Evolutionary conservation across 1,140 invertebrate genomes (phyloP), one percentile per base, ranked within the genome.

Genomic region (Saccostrea echinata): DNA sequence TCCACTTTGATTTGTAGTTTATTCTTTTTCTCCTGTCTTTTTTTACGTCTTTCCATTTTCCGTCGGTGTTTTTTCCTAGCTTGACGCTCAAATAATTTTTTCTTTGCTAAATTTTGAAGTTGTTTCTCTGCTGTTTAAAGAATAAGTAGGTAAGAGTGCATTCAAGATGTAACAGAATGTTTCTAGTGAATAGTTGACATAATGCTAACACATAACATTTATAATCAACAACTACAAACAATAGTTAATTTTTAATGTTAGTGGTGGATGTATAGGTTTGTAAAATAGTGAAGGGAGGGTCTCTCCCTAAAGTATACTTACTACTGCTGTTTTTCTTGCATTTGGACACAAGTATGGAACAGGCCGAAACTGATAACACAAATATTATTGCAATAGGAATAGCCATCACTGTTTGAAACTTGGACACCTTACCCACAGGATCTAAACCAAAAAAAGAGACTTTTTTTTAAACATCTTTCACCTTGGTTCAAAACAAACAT

Each of bases 261-360:
- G 43, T 1, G 4, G 9, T 9, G 4, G 43, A 43, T 43, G 6
- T 43, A 43, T 43, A 0, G 43, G 43, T 43, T 43, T 43, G 43
- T 43, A 43, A 43, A 43, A 43, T 9, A 43, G 43, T 43, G 43
- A 6, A 43, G 35, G 35, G 9, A 8, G 43, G 43, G 9, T 43
- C 43, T 43, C 9, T 4, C 43, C n/a, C n/a, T n/a, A n/a, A n/a
- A n/a, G n/a, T 3, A 43, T 2, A 71, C 64, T 71, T 30, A 76
- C 68, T 76, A 27, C 68, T 76, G 27, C 68, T 76, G 68, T 76
- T 76, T 76, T 76, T 76, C 68, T 76, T 76, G 68, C 68, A 76
- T 30, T 76, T 76, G 68, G 68, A 27, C 68, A 76, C 27, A 11
- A 76, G 68, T 30, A 76, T 33, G 11, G 68, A 76, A 27, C 68